These are phyloP conservation scores for Spicauda simplicius DNA, from an alignment of 2,888 invertebrate species.

Conservation along the genomic window DNA sequence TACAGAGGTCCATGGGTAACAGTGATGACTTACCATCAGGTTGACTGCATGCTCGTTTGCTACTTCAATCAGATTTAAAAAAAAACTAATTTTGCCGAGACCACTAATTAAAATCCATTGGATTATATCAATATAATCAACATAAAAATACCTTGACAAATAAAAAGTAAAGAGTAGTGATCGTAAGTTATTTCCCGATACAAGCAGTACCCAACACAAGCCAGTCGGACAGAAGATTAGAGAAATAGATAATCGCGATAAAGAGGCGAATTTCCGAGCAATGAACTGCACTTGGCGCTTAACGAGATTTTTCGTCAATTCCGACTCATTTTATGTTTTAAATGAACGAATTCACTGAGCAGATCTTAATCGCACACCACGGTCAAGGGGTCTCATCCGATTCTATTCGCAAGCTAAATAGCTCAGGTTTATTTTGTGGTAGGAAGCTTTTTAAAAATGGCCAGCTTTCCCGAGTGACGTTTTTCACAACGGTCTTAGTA, in stretches of 20 bases:
- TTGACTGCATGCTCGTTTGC: too few relatives aligned
- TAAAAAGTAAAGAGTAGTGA: not conserved
- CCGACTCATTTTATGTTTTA: slow-evolving; percentile 67
- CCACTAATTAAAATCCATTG: too few relatives aligned
- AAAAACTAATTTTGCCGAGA: too few relatives aligned
- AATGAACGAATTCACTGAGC: slow-evolving; percentile 68
- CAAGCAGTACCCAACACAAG: not conserved
- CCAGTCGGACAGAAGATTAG: slow-evolving; percentile 20
- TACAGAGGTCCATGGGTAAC: too few relatives aligned
- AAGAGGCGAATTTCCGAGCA: slow-evolving; percentile 34
- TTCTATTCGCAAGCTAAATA: slow-evolving; percentile 72
- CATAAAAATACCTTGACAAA: not conserved
- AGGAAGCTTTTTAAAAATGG: slow-evolving; percentile 63
- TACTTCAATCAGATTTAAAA: too few relatives aligned
- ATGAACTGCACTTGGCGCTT: slow-evolving; percentile 39
- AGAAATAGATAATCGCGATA: slow-evolving; percentile 27
- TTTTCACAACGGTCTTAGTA: slow-evolving; percentile 39
- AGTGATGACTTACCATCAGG: too few relatives aligned
- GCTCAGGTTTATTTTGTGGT: slow-evolving; percentile 72
- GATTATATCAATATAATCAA: not conserved
- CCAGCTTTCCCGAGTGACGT: slow-evolving; percentile 46
- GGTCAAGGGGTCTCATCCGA: slow-evolving; percentile 70
- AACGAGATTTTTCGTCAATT: slow-evolving; percentile 57
- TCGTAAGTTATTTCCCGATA: not conserved
- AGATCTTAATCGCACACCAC: slow-evolving; percentile 72